Evolutionary conservation across 1,140 invertebrate genomes (phyloP).

Genomic region (Euura lappo): DNA sequence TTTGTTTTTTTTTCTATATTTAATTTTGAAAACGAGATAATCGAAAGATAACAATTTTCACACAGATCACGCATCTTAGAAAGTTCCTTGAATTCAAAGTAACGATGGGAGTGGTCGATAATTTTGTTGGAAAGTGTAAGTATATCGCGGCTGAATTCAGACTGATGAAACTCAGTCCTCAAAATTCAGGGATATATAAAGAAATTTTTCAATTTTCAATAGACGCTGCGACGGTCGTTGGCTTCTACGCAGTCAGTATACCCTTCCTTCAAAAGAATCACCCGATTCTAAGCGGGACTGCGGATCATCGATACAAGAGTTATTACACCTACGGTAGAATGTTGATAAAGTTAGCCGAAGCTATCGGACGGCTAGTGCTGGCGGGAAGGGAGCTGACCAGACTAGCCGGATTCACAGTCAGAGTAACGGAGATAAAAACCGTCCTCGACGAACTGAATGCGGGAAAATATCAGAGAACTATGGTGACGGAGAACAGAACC

Average conservation of each 20-base stretch:
- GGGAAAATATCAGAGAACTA: slow-evolving; percentile 87
- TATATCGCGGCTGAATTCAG: too few relatives aligned
- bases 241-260: slow-evolving; percentile 93
- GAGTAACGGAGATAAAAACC: slow-evolving; percentile 88
- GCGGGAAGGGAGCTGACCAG: slow-evolving; percentile 94
- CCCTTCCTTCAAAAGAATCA: slow-evolving; percentile 86
- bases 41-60: neutral
- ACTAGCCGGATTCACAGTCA: slow-evolving; percentile 90
- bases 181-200: slow-evolving; percentile 2
- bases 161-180: neutral
- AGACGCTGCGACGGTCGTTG: slow-evolving; percentile 94
- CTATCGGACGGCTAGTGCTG: slow-evolving; percentile 91
- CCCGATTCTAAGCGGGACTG: slow-evolving; percentile 63
- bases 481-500: slow-evolving; percentile 69
- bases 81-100: slow-evolving; percentile 92
- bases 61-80: slow-evolving; percentile 77
- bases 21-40: neutral
- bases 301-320: slow-evolving; percentile 67
- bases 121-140: slow-evolving; percentile 96
- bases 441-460: slow-evolving; percentile 88
- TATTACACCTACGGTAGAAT: slow-evolving; percentile 98
- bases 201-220: slow-evolving; percentile 44
- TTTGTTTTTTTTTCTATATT: slow-evolving; percentile 13
- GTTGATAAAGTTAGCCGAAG: slow-evolving; percentile 96
- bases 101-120: slow-evolving; percentile 93